Evolutionary conservation across 2,797 vertebrate species (phyloP), one percentile per base, ranked within the genome.

Genomic region (Hemibagrus guttatus): DNA sequence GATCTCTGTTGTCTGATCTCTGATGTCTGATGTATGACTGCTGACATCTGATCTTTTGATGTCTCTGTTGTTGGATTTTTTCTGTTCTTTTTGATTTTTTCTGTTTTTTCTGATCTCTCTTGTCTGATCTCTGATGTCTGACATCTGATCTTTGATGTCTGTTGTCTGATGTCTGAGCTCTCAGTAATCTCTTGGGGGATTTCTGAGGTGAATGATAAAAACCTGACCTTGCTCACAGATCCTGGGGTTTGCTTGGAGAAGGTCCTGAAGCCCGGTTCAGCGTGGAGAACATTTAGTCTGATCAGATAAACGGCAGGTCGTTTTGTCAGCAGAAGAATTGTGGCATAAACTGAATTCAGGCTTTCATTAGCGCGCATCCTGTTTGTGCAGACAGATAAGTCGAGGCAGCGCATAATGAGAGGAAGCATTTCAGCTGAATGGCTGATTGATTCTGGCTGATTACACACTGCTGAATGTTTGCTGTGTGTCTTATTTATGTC

Each of bases 351-450:
- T 23, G 8, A 58, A 64, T 35, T 19, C 39, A 82, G 42, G 19
- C 56, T 58, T 81, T 72, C 56, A 82, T 61, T 63, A 74, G 78
- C 2, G 16, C 26, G n/a, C 59, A 82, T 74, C 68, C 80, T 74
- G 69, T 14, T 86, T 82, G 59, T 61, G 28, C 46, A n/a, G 39
- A 83, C 31, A 66, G 85, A 69, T n/a, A 83, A 64, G 42, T 56
- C 46, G 49, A 68, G n/a, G 26, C 49, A 31, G 16, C 31, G 63
- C 49, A 16, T 75, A 46, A 74, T 49, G 56, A 69, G 28, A 68
- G 74, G 63, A 79, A 61, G 72, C n/a, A 1, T 84, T 84, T 84
- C 59, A 59, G 83, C n/a, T 84, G 81, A 78, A 79, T 59, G 81
- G 21, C 54, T 68, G 61, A 69, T 81, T 74, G 68, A 31, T 74